phyloP scores from a whole-genome alignment of 2,113 vertebrate genomes.

The Paratilapia polleni region DNA sequence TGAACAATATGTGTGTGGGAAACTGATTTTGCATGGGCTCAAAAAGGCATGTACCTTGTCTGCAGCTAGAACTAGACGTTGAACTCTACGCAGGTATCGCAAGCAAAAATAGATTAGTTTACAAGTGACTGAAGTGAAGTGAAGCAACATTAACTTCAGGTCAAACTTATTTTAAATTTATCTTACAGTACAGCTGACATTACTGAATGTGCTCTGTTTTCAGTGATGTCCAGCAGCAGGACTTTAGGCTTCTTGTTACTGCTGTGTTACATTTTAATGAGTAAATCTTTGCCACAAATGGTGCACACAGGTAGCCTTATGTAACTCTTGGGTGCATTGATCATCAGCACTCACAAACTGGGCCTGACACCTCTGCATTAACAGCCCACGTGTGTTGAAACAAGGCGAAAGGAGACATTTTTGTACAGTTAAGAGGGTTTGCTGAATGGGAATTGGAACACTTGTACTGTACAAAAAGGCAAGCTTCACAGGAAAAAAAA shows the following conservation, averaged over 20 bases:
- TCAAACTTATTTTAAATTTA: no score
- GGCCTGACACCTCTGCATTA: not conserved
- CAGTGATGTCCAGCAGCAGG: not conserved
- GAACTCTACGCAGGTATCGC: not conserved
- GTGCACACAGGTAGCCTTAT: not conserved
- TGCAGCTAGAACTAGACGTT: not conserved
- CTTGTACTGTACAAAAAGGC: not conserved
- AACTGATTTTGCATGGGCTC: not conserved
- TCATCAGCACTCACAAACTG: not conserved
- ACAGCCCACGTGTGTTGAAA: not conserved
- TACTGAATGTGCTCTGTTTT: not conserved
- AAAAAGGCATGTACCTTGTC: rapidly evolving
- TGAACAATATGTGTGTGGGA: rapidly evolving
- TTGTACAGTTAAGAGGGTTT: rapidly evolving
- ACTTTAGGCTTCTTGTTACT: rapidly evolving
- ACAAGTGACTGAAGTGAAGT: no score
- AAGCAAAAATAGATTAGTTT: not conserved
- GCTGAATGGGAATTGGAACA: rapidly evolving
- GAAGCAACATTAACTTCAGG: no score
- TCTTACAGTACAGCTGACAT: no score
- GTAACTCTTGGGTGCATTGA: not conserved
- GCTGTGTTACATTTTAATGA: not conserved
- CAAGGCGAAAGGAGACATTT: not conserved
- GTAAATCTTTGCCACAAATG: not conserved
- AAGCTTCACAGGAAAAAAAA: not conserved